phyloP scores from a whole-genome alignment of 2,888 invertebrate species.

The Poecilus cupreus region DNA sequence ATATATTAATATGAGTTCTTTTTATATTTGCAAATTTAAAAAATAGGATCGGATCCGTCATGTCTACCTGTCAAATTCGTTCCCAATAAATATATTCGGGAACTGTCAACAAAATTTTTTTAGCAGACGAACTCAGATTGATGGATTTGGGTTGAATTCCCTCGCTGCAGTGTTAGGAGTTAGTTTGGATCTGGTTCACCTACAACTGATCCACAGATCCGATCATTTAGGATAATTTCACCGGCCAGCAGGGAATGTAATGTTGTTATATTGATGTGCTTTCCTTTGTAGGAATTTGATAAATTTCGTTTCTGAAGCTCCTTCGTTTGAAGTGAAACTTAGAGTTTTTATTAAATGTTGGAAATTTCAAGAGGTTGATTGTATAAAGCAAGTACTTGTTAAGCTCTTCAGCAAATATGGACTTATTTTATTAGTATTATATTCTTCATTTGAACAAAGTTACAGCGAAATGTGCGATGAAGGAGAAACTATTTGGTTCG shows the following conservation, averaged over 20 bases:
- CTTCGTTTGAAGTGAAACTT: neutral
- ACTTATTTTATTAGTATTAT: slow-evolving; percentile 6
- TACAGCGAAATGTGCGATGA: neutral
- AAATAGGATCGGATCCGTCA: too few species aligned
- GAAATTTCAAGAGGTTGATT: neutral
- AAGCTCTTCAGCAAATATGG: neutral
- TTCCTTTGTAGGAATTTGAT: neutral
- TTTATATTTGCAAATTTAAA: neutral
- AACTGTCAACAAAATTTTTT: neutral
- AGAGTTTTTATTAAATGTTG: neutral
- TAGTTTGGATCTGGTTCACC: neutral
- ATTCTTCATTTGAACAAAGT: slow-evolving; percentile 1
- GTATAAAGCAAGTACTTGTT: neutral
- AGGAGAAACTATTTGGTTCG: neutral
- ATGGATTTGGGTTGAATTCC: neutral
- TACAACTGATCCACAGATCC: neutral
- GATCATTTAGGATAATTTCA: neutral
- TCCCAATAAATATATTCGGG: neutral
- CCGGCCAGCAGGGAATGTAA: neutral
- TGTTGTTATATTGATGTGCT: neutral
- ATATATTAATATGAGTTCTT: neutral
- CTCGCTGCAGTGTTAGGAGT: neutral
- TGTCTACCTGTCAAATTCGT: neutral
- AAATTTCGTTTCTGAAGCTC: neutral
- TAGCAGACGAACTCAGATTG: neutral